Conservation (phyloP, 2,113 vertebrate genomes). For the Vimba vimba region DNA sequence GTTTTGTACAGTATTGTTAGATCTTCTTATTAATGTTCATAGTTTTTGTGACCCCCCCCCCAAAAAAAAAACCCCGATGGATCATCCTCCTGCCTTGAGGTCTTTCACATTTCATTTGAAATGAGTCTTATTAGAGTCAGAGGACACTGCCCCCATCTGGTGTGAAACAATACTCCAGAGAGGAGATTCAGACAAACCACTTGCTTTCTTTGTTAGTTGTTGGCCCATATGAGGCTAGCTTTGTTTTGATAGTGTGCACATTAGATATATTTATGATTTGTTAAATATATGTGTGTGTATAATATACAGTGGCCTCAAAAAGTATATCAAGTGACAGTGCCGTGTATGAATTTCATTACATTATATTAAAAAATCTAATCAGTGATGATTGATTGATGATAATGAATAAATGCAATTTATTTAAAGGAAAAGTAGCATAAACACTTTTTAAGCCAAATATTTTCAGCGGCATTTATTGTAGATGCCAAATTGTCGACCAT, state of each 20-base stretch:
- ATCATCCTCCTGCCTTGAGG: background rate
- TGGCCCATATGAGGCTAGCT: background rate
- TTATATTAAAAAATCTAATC: background rate
- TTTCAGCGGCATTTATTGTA: background rate
- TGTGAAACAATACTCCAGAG: background rate
- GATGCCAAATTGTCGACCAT: background rate
- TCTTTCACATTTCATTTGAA: background rate
- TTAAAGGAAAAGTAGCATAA: background rate
- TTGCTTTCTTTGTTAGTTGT: background rate
- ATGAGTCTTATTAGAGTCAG: background rate
- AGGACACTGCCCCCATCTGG: slow-evolving; percentile 50
- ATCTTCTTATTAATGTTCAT: background rate
- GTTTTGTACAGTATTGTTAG: slow-evolving; percentile 17
- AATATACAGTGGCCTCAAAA: too few relatives aligned
- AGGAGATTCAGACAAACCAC: background rate
- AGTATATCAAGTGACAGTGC: background rate
- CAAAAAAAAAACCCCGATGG: background rate
- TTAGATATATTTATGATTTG: background rate
- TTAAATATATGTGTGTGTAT: too few relatives aligned
- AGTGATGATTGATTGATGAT: background rate
- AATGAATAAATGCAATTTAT: background rate
- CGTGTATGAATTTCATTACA: background rate
- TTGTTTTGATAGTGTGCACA: background rate
- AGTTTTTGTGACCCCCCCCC: background rate
- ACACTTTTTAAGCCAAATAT: background rate